phyloP scores from a whole-genome alignment of 2,888 invertebrate genomes.

The Megalurothrips usitatus region DNA sequence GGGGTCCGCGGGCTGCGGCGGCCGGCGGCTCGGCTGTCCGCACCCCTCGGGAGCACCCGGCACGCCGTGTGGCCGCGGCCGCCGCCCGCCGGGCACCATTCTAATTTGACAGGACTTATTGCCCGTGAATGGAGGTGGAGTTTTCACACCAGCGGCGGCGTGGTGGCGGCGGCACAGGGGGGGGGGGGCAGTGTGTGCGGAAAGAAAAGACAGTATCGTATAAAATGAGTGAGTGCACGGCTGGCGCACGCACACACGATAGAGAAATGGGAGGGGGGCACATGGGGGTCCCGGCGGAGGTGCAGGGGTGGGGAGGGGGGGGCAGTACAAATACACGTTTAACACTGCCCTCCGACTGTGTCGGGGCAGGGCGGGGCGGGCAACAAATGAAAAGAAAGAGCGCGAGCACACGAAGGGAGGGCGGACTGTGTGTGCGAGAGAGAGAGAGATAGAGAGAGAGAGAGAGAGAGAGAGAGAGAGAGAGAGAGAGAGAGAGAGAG shows the following conservation, averaged over 20 bases:
- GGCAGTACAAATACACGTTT: neutral
- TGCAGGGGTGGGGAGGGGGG: neutral
- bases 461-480: constrained; percentile 11
- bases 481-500: neutral
- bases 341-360: no score
- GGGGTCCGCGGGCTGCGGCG: neutral
- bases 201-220: no score
- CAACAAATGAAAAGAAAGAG: neutral
- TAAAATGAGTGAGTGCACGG: neutral
- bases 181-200: neutral
- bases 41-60: neutral
- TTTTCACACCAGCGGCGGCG: neutral
- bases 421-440: neutral
- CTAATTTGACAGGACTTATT: constrained; percentile 24
- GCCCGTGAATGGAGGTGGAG: constrained; percentile 19
- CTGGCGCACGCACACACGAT: neutral
- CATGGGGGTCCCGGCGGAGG: no score
- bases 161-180: neutral
- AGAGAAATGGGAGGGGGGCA: no score
- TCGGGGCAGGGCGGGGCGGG: no score
- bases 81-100: neutral
- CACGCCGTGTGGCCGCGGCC: neutral
- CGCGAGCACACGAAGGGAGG: neutral
- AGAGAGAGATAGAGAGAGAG: constrained; percentile 5
- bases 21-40: neutral